Evolutionary conservation across 64 coral and sea anemone species (phyloP), one percentile per base, ranked within the genome.

Genomic region (Porites australiensis): DNA sequence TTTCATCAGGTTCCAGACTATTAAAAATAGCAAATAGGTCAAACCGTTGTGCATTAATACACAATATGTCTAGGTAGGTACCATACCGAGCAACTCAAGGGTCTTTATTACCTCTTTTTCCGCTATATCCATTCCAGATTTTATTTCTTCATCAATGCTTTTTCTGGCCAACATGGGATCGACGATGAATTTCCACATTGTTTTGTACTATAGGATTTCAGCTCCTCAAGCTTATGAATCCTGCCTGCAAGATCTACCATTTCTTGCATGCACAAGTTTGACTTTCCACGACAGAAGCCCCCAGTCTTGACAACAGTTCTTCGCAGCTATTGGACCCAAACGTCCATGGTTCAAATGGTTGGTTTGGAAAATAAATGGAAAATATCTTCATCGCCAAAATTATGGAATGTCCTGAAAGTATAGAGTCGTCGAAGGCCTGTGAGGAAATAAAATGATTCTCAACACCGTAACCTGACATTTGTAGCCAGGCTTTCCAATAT

Each of bases 291-390:
- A 66, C 63, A 50, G 52, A 93, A 93, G n/a, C 84, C 75, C 13
- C 50, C 23, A 93, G 64, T 58, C 69, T 81, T 60, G 91, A 93
- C 50, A 88, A 93, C 2, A 82, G 27, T 59, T 73, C 75, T 79
- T 93, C 84, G 77, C 91, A 93, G 79, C 21, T 50, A 21, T 88
- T 65, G 11, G 84, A 93, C 18, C 84, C 84, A 93, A 93, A 93
- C 8, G 66, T 82, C 91, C 84, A 93, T 49, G 91, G 91, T 21
- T 82, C 21, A 47, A 72, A 88, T 12, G 83, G 75, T 45, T 79
- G 82, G 10, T 93, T 79, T 57, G 81, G 83, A 13, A 79, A 93
- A 55, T 72, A 44, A 44, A 58, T 59, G 5, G 63, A 53, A 69
- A 79, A 93, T 19, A 87, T 55, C 49, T 79, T 87, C 82, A 93